These are phyloP conservation scores for Characodon lateralis DNA, from an alignment of 2,797 vertebrate species.

Conservation along the genomic window DNA sequence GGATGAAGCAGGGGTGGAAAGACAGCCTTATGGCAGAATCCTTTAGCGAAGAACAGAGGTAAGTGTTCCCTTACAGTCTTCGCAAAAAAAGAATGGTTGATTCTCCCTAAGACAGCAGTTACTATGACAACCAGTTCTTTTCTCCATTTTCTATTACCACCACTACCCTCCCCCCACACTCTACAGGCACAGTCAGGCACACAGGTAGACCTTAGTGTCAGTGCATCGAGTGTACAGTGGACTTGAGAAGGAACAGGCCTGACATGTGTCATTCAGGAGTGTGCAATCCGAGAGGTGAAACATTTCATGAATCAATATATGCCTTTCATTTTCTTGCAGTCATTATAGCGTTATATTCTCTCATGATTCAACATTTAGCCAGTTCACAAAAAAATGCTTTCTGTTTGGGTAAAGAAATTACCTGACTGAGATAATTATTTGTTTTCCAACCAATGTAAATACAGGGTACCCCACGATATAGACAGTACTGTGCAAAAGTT, in stretches of 20 bases:
- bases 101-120: conserved; percentile 80
- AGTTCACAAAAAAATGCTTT: no score
- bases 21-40: conserved; percentile 3
- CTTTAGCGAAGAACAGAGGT: conserved; percentile 79
- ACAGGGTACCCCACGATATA: no score
- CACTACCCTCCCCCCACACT: conserved; percentile 18
- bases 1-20: conserved; percentile 67
- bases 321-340: background rate
- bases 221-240: background rate
- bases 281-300: background rate
- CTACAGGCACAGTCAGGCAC: background rate
- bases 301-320: background rate
- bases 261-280: background rate
- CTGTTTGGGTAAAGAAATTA: no score
- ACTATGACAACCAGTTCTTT: conserved; percentile 80
- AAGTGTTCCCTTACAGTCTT: conserved; percentile 80
- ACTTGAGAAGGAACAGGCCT: background rate
- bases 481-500: no score
- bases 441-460: no score
- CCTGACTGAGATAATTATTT: no score
- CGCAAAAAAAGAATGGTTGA: conserved; percentile 80
- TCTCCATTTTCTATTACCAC: conserved; percentile 61
- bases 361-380: background rate
- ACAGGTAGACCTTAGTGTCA: background rate
- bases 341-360: background rate